Conservation (phyloP, 30 jellyfish, hydroid and myxozoan genomes). For the Chrysaora quinquecirrha region DNA sequence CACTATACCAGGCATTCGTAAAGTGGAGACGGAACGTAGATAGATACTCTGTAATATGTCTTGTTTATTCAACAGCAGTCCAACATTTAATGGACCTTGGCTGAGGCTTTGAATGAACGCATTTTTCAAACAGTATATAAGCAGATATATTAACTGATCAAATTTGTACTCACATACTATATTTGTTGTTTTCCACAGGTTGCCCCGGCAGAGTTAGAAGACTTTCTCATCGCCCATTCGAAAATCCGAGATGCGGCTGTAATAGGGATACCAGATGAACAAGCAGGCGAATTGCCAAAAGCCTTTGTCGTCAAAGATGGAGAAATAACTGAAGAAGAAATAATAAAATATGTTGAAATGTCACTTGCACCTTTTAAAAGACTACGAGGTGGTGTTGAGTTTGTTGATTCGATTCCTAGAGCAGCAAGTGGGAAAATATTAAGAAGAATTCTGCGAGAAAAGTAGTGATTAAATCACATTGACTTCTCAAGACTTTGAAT, state of each 20-base stretch:
- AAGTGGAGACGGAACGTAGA: too few species aligned
- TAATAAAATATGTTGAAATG: constrained; percentile 46
- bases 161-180: too few species aligned
- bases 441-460: constrained; percentile 73
- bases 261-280: constrained; percentile 84
- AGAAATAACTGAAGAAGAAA: constrained; percentile 66
- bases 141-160: too few species aligned
- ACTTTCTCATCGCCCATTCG: constrained; percentile 73
- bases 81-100: too few species aligned
- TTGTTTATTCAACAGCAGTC: too few species aligned
- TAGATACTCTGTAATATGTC: too few species aligned
- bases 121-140: too few species aligned
- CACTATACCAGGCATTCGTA: too few species aligned
- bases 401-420: constrained; percentile 75
- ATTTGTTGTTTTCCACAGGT: constrained; percentile 69
- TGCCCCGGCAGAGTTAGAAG: constrained; percentile 96
- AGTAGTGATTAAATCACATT: too few species aligned
- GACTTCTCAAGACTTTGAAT: too few species aligned
- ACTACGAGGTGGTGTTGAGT: constrained; percentile 90
- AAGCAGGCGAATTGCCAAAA: constrained; percentile 87
- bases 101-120: too few species aligned
- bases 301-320: constrained; percentile 71
- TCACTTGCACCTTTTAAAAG: constrained; percentile 69
- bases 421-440: constrained; percentile 87
- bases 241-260: constrained; percentile 84